Evolutionary conservation across 2,113 vertebrate species (phyloP).

Genomic region (Condylura cristata): DNA sequence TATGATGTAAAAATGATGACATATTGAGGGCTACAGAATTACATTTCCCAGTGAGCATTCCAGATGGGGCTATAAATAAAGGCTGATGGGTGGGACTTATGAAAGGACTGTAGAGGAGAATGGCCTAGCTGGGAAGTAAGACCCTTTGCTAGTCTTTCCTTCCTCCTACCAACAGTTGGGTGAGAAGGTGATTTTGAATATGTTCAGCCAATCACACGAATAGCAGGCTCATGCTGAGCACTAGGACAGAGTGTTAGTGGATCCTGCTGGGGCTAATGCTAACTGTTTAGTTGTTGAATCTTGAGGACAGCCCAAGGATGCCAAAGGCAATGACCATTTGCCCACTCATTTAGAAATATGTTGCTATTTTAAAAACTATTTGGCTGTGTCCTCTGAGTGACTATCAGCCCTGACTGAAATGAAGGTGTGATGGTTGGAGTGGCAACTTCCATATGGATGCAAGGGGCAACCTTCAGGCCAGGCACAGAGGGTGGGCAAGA

Average conservation of each 20-base stretch:
- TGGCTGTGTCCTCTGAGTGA: neutral
- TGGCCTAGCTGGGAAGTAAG: neutral
- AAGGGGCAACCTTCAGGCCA: neutral
- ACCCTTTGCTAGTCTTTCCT: neutral
- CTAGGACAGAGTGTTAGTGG: neutral
- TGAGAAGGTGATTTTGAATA: neutral
- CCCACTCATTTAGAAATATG: neutral
- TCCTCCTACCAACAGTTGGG: neutral
- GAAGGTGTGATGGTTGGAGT: neutral
- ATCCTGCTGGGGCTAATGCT: neutral
- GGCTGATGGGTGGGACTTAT: neutral
- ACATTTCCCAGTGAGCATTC: slow-evolving; percentile 21
- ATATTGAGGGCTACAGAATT: neutral
- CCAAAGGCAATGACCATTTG: neutral
- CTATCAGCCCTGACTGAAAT: neutral
- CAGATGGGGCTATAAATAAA: neutral
- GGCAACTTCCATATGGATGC: neutral
- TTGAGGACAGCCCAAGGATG: neutral
- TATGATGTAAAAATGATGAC: neutral
- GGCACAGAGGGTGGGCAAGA: neutral
- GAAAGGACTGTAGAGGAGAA: neutral
- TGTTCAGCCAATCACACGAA: neutral
- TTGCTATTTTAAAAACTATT: neutral
- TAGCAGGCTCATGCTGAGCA: neutral
- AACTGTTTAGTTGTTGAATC: neutral